These are phyloP conservation scores for Styela plicata DNA, from an alignment of 23 tunicate genomes.

Conservation along the genomic window DNA sequence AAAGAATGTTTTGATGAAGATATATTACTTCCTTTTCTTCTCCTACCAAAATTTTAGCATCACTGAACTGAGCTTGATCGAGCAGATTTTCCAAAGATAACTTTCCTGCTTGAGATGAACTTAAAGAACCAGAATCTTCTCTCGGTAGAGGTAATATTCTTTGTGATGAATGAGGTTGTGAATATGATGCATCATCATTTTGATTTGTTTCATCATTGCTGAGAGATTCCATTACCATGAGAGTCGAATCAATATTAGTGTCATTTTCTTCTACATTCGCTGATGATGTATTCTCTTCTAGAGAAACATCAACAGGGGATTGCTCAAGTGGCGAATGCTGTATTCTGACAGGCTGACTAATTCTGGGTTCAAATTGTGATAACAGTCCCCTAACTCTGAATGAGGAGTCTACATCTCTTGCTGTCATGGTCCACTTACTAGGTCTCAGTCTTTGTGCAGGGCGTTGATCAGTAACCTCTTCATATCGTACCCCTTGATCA, in stretches of 20 bases:
- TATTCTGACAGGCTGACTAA: not conserved
- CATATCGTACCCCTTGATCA: not conserved
- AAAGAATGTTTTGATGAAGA: constrained; percentile 18
- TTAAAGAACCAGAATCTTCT: not conserved
- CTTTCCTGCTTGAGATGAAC: not conserved
- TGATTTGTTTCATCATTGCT: not conserved
- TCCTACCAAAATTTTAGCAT: constrained; percentile 17
- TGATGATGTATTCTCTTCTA: not conserved
- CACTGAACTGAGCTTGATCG: not conserved
- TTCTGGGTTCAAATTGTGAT: constrained; percentile 10
- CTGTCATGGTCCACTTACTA: constrained; percentile 20
- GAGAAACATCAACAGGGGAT: not conserved
- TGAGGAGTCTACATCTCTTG: not conserved
- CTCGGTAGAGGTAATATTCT: not conserved
- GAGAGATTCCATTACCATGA: not conserved
- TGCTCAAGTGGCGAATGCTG: not conserved
- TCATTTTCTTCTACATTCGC: not conserved
- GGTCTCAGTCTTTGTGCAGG: not conserved
- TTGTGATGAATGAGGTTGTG: not conserved
- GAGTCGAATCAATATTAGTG: constrained; percentile 15
- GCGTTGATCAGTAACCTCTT: not conserved
- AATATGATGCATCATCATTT: not conserved
- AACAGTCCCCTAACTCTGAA: constrained; percentile 2
- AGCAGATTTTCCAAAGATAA: not conserved
- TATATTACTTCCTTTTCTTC: not conserved